Percentiles rank a stretch among this genome's conserved stretches.
Conservation (phyloP, 2,888 invertebrate species). For the Mesorhabditis sp. region DNA sequence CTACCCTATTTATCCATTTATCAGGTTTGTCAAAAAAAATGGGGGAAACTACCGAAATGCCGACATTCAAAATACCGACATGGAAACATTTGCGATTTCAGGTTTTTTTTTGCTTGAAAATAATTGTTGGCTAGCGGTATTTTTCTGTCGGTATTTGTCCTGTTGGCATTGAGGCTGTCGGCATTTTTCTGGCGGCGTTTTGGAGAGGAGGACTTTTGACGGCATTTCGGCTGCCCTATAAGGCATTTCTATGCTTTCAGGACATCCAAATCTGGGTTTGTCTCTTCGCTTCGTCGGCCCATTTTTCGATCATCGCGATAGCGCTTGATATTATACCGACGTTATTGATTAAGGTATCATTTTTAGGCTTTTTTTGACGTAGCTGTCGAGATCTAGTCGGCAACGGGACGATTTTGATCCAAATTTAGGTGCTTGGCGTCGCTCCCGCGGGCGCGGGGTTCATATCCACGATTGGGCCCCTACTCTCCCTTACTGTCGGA, state of each 20-base stretch:
- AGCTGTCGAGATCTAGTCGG: not conserved
- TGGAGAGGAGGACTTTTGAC: no score
- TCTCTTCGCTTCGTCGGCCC: not conserved
- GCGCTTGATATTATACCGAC: not conserved
- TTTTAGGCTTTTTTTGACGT: not conserved
- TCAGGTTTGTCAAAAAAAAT: not conserved
- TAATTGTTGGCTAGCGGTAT: no score
- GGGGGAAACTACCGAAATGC: no score
- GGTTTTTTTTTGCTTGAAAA: no score
- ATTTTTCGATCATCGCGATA: not conserved
- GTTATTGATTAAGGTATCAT: not conserved
- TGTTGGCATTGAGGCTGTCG: no score
- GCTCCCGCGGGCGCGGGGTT: not conserved
- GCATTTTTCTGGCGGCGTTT: no score
- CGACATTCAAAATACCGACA: no score
- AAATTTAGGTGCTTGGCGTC: not conserved
- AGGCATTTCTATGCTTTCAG: not conserved
- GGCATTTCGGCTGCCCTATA: no score
- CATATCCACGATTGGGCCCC: not conserved
- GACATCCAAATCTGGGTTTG: not conserved
- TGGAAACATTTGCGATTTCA: no score
- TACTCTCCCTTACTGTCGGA: not conserved
- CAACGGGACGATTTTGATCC: not conserved
- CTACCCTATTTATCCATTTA: conserved; percentile 1
- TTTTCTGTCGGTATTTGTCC: no score